Evolutionary conservation across 2,797 vertebrate species (phyloP), one percentile per base, ranked within the genome.

Genomic region (Pitangus sulphuratus): DNA sequence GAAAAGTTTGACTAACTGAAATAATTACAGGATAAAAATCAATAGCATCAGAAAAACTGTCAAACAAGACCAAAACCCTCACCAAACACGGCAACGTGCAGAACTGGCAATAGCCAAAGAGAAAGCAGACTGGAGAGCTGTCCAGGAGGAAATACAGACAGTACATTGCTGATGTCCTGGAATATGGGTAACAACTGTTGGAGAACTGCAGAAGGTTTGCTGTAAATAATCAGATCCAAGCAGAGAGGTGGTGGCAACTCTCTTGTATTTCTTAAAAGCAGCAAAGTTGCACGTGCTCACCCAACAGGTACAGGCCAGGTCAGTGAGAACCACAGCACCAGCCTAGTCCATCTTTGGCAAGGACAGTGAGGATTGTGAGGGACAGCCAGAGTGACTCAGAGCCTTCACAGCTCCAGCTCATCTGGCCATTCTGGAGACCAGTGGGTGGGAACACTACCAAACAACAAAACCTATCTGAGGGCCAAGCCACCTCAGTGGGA

Each of bases 61-160:
- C 64, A 31, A 76, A 75, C 15, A 48, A 20, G 15, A 65, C 5
- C 33, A 81, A 80, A 96, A 82, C 6, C 0, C 19, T 74, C 47
- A 56, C 16, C 31, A 90, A 93, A 95, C 18, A 61, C 3, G 8
- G 80, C 30, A 72, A 76, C 1, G 18, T 20, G 33, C 50, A 88
- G 58, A 95, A 88, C 28, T 21, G 51, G 74, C 68, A 94, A 42
- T 13, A 91, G 39, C 33, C 80, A 83, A 92, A 86, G 65, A 84
- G 75, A 33, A 84, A 84, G 58, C 22, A 64, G 69, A 19, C 84
- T 84, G 62, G 64, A 84, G n/a, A 89, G 33, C 33, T 82, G 68
- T 72, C 84, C 89, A 56, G 51, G 30, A 84, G 72, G 81, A 95
- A 92, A 84, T 69, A 82, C 70, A 91, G 65, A 71, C n/a, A 76